Base-by-base conservation (phyloP, 2,888 invertebrate species). In the Lutraria lutraria region DNA sequence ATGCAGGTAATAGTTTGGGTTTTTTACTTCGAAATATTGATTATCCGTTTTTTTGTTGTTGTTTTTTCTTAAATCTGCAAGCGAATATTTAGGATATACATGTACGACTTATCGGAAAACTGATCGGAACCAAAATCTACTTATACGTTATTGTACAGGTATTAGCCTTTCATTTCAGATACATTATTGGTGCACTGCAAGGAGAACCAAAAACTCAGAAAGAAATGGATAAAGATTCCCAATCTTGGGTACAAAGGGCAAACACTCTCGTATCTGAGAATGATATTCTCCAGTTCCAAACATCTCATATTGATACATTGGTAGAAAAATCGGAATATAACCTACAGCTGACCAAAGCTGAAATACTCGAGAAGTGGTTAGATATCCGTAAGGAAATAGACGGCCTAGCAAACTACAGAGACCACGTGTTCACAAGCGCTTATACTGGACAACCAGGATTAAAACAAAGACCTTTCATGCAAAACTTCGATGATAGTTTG, bases 401-500 rank as follows among this genome's bases (percentile, higher is more conserved):
- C 0, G 82, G 82, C 0, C 43, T 83, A n/a, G 82, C 63, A 21
- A 83, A 60, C 16, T 83, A 83, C 82, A 56, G 82, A 31, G 60
- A 83, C 21, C 4, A 56, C 21, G 54, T 56, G 19, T 83, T 63
- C n/a, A 29, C 4, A n/a, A 83, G 82, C 82, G 56, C 34, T 19
- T 60, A 34, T 34, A 83, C 82, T 0, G 82, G 82, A 21, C 31
- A 19, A n/a, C 21, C 10, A 10, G 56, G 60, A 6, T 19, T 60
- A 19, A 63, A 83, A 63, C 82, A 83, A 63, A 83, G 2, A 34
- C 63, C 82, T 19, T 83, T 83, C 34, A 83, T 83, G 82, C 34
- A 83, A 21, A 83, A 83, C n/a, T 83, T 25, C 19, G 63, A 83
- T 13, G 82, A 83, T 25, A 83, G 82, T 25, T 19, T 83, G 13